Percentiles rank a stretch among this genome's conserved stretches.
Conservation (phyloP, 2,888 invertebrate species). For the Strigamia transsilvanica region DNA sequence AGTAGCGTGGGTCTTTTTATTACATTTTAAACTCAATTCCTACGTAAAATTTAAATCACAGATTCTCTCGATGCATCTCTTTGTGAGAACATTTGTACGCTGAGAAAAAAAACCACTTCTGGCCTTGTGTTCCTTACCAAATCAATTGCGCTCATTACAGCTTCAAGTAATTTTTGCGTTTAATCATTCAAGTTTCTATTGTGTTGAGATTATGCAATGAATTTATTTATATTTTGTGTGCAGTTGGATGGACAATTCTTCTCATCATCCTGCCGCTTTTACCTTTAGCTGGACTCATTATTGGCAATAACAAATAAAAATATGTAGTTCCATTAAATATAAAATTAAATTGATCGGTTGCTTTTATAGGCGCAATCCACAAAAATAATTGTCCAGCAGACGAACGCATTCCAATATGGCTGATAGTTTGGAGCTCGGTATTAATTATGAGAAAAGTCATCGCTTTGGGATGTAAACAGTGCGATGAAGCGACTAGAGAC, state of each 20-base stretch:
- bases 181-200: neutral
- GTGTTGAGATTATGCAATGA: too few species aligned
- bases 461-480: neutral
- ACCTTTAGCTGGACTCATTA: neutral
- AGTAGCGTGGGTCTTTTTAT: neutral
- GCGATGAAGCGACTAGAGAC: neutral
- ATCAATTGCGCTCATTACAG: neutral
- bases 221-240: neutral
- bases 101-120: neutral
- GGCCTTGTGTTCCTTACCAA: neutral
- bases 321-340: neutral
- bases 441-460: neutral
- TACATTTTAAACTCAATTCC: neutral
- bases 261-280: neutral
- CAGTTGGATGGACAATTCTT: constrained; percentile 15
- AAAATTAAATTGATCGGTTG: neutral
- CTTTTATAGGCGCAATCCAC: neutral
- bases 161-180: constrained; percentile 1
- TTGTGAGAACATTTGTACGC: neutral
- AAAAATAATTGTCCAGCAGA: neutral
- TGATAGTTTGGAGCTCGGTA: neutral
- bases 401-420: neutral
- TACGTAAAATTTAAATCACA: neutral
- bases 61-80: neutral
- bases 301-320: neutral